These are phyloP conservation scores for Thunnus albacares DNA, from an alignment of 2,797 vertebrate species.

Conservation along the genomic window DNA sequence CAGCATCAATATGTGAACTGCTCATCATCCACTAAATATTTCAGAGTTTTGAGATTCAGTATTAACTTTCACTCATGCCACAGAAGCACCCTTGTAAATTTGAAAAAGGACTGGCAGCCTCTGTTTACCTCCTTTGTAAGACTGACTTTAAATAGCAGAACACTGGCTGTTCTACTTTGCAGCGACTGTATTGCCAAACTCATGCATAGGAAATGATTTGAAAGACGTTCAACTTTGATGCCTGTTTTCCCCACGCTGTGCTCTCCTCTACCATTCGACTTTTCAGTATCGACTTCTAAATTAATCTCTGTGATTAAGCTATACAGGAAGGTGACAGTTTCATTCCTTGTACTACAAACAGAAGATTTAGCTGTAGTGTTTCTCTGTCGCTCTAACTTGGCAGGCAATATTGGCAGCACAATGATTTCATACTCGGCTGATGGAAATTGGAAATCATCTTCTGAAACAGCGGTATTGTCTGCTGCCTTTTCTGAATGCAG, in stretches of 20 bases:
- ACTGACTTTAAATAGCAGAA: slow-evolving; percentile 55
- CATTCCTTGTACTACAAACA: slow-evolving; percentile 73
- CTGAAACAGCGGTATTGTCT: slow-evolving; percentile 69
- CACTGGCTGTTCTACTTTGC: slow-evolving; percentile 60
- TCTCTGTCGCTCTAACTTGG: slow-evolving; percentile 70
- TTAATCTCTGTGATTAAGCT: slow-evolving; percentile 79
- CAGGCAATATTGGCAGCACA: slow-evolving; percentile 73
- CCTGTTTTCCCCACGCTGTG: slow-evolving; percentile 38
- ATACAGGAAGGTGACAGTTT: slow-evolving; percentile 70
- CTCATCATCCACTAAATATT: slow-evolving; percentile 50
- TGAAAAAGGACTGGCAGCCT: slow-evolving; percentile 46
- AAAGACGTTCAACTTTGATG: slow-evolving; percentile 69
- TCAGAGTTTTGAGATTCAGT: slow-evolving; percentile 27
- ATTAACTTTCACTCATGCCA: slow-evolving; percentile 37
- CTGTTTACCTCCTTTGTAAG: slow-evolving; percentile 63
- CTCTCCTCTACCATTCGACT: slow-evolving; percentile 30
- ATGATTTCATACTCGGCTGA: slow-evolving; percentile 79
- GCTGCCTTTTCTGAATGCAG: slow-evolving; percentile 68
- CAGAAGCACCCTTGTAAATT: slow-evolving; percentile 26
- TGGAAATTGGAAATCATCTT: slow-evolving; percentile 82
- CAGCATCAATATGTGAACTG: slow-evolving; percentile 22
- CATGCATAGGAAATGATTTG: slow-evolving; percentile 66
- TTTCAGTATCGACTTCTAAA: slow-evolving; percentile 67
- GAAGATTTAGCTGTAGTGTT: slow-evolving; percentile 68
- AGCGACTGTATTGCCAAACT: slow-evolving; percentile 46